Evolutionary conservation across 1,140 invertebrate species (phyloP).

Genomic region (Schlechtendalia chinensis): DNA sequence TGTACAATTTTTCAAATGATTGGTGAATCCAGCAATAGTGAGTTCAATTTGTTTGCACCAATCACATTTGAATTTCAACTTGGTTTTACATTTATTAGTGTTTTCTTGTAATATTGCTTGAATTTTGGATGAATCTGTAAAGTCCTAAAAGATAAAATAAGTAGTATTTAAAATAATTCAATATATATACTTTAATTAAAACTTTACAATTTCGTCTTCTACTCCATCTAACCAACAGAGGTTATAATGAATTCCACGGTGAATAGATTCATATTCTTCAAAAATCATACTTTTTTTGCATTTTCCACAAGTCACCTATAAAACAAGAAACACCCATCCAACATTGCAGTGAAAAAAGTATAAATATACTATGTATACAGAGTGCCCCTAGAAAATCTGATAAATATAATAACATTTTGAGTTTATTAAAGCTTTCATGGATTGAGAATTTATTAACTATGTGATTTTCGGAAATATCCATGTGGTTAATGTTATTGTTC

Average conservation of each 20-base stretch:
- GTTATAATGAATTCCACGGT: background rate
- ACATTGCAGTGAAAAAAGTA: too few relatives aligned
- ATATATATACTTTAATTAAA: background rate
- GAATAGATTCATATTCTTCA: background rate
- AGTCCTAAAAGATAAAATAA: background rate
- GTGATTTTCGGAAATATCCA: too few relatives aligned
- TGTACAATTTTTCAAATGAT: conserved; percentile 3
- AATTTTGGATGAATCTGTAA: background rate
- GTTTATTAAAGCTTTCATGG: too few relatives aligned
- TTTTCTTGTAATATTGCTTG: background rate
- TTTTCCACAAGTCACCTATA: conserved; percentile 19
- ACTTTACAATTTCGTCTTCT: background rate
- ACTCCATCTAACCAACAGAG: background rate
- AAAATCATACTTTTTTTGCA: background rate
- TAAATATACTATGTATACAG: too few relatives aligned
- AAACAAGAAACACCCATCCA: background rate
- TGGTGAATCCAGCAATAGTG: background rate
- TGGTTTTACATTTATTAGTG: background rate
- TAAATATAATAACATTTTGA: too few relatives aligned
- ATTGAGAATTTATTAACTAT: too few relatives aligned
- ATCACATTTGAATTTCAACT: conserved; percentile 6
- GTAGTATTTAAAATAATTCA: background rate
- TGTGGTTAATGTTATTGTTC: too few relatives aligned
- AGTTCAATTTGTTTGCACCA: background rate
- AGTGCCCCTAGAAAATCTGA: too few relatives aligned